Base-by-base conservation (phyloP, 1,140 invertebrate genomes). In the Bicyclus anynana region DNA sequence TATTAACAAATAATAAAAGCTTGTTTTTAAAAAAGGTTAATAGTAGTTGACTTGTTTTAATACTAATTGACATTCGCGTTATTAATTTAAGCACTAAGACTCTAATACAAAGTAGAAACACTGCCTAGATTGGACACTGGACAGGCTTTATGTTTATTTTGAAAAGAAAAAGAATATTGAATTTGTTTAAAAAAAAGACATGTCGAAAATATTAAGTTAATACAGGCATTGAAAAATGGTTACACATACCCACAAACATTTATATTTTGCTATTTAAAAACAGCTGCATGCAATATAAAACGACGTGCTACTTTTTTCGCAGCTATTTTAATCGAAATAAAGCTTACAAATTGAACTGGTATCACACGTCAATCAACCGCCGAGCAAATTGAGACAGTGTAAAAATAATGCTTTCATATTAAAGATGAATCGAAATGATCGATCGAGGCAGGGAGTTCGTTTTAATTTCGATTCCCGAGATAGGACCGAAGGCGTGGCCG, bases 401-500 rank as follows among this genome's bases (percentile, higher is more conserved):
- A 79, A 78, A 80, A 83, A 87, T 83, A 83, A 84, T 78, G 74
- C 73, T 69, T 74, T 87, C 80, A 77, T 85, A 85, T 84, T 82
- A 84, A 85, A 79, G 84, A 69, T 72, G 75, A 84, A 83, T 84
- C 68, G 72, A 72, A 84, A 86, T 87, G 84, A 87, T 87, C 84
- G 84, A 87, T 87, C 77, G 82, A 65, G 78, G 65, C 69, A 74
- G 81, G 77, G 84, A 80, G 84, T 87, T 78, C 80, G 73, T 87
- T 86, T 87, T 87, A 87, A 87, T 87, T 86, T 86, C 77, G 83
- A 87, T 84, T 74, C 75, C 68, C 68, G 69, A 81, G 74, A 82
- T 79, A 81, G 73, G 69, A 68, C 67, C 70, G 81, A 71, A 79
- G 84, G 82, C 83, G 81, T 84, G 83, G 80, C 77, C 68, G 63